Evolutionary conservation across 2,113 vertebrate genomes (phyloP).

Genomic region (Psittacara wagleri): DNA sequence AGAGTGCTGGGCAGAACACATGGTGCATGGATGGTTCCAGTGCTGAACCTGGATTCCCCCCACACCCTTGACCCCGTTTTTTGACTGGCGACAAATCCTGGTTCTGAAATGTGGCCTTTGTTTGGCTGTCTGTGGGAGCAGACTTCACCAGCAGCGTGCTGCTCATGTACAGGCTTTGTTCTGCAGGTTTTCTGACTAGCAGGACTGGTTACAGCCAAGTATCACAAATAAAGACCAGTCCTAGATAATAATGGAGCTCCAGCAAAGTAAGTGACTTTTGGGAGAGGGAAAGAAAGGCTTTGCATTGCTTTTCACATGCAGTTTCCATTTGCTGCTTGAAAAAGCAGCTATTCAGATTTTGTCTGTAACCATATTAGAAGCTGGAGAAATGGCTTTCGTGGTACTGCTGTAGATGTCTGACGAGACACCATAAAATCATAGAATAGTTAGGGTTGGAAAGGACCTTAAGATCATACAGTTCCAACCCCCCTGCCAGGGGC

Average conservation of each 20-base stretch:
- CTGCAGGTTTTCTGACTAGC: neutral
- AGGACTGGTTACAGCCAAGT: neutral
- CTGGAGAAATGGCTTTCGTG: neutral
- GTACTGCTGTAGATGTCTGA: neutral
- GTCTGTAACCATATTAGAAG: neutral
- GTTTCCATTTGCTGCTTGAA: neutral
- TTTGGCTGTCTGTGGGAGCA: neutral
- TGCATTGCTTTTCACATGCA: neutral
- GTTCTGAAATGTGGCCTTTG: neutral
- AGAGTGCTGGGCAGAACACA: neutral
- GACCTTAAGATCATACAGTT: too few species aligned
- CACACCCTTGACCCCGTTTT: rapidly evolving
- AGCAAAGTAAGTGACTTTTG: neutral
- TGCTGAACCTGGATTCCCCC: neutral
- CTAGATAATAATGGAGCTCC: neutral
- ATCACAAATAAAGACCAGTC: rapidly evolving
- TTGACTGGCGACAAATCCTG: rapidly evolving
- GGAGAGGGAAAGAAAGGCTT: neutral
- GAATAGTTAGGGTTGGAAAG: too few species aligned
- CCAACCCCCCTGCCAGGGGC: too few species aligned
- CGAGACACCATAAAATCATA: neutral
- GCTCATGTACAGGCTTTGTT: neutral
- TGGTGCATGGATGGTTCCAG: neutral
- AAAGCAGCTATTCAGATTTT: neutral
- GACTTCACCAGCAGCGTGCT: neutral